Evolutionary conservation across 2,888 invertebrate species (phyloP).

Genomic region (Aphodius sticticus): DNA sequence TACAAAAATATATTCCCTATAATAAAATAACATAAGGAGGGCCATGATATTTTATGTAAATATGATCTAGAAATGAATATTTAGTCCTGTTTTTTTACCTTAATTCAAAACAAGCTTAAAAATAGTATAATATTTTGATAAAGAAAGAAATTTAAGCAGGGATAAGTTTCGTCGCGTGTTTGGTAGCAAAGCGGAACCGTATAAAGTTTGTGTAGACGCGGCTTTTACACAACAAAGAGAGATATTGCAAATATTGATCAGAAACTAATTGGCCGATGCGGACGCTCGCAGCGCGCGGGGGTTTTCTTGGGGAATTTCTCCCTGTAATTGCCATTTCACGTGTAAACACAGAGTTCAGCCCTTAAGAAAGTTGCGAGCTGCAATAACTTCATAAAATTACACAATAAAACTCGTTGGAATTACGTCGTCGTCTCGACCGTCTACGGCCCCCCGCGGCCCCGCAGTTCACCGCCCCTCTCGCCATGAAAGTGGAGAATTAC

Average conservation of each 20-base stretch:
- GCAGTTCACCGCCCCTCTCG: background rate
- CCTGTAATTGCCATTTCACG: conserved; percentile 27
- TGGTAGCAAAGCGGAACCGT: background rate
- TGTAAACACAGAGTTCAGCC: conserved; percentile 27
- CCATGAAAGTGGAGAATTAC: background rate
- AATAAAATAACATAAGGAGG: background rate
- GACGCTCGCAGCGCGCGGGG: background rate
- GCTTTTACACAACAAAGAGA: conserved; percentile 9
- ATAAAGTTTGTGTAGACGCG: background rate
- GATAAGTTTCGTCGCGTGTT: too few relatives aligned
- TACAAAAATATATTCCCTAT: background rate
- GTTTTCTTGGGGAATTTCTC: background rate
- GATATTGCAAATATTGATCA: conserved; percentile 20
- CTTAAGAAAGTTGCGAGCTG: conserved; percentile 13
- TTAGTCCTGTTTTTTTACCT: too few relatives aligned
- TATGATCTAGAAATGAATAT: too few relatives aligned
- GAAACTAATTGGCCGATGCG: conserved; percentile 22
- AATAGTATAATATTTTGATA: too few relatives aligned
- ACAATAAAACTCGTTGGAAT: conserved; percentile 21
- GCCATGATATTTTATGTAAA: too few relatives aligned
- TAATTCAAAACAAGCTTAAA: too few relatives aligned
- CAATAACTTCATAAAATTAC: conserved; percentile 30
- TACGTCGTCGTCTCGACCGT: conserved; percentile 6
- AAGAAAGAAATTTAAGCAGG: too few relatives aligned
- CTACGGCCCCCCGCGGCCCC: background rate